A percentile compares a stretch with the other conserved stretches of the same genome.
Conservation (phyloP, 2,888 invertebrate genomes). For the Drosophila neoperkinsi region DNA sequence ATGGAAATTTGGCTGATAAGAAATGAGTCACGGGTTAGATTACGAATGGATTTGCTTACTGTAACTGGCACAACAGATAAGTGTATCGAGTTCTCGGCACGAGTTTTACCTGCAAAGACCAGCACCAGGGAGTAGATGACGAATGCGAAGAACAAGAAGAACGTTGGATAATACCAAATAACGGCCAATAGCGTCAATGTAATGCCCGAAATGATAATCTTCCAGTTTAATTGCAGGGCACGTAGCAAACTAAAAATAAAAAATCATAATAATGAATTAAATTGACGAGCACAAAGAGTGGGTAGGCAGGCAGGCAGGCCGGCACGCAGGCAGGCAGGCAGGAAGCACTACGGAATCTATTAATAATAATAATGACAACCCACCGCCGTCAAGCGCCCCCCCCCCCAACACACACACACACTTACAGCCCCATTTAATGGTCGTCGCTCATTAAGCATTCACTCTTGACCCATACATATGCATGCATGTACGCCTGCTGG, state of each 20-base stretch:
- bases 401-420: neutral
- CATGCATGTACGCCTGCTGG: neutral
- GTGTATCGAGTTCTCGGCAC: constrained; percentile 27
- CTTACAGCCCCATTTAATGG: neutral
- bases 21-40: constrained; percentile 35
- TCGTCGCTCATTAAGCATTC: constrained; percentile 23
- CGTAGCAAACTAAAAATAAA: constrained; percentile 60
- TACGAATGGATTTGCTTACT: constrained; percentile 28
- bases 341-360: constrained; percentile 36
- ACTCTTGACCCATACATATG: constrained; percentile 13
- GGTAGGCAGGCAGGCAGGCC: neutral
- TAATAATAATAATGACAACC: constrained; percentile 45
- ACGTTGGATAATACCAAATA: constrained; percentile 85
- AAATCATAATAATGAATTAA: constrained; percentile 7
- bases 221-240: constrained; percentile 82
- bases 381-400: neutral
- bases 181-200: constrained; percentile 81
- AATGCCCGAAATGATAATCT: constrained; percentile 79
- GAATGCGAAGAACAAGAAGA: constrained; percentile 84
- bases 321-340: neutral
- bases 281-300: neutral
- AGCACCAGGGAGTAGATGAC: constrained; percentile 83
- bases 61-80: constrained; percentile 9
- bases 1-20: constrained; percentile 30
- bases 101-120: constrained; percentile 80